phyloP scores from a whole-genome alignment of 2,888 invertebrate genomes.

The Dusona sp. region DNA sequence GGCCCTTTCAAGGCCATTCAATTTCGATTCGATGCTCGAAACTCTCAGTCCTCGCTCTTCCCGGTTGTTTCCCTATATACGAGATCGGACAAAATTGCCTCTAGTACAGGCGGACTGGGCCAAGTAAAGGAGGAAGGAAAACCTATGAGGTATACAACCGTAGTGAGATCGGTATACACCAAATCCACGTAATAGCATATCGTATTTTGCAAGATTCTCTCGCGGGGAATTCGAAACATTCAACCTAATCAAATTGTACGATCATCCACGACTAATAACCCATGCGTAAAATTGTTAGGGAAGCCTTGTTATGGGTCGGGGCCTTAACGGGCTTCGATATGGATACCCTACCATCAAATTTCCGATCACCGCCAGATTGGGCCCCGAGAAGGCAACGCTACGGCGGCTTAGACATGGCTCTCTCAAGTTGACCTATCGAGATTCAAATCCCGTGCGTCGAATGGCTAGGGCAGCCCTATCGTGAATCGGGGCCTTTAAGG shows the following conservation, averaged over 20 bases:
- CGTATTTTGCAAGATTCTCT: slow-evolving; percentile 19
- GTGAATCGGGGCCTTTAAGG: no score
- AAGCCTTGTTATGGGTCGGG: no score
- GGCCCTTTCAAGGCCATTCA: slow-evolving; percentile 66
- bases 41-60: slow-evolving; percentile 7
- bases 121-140: background rate
- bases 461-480: no score
- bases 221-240: slow-evolving; percentile 7
- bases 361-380: no score
- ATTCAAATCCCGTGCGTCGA: no score
- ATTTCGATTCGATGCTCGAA: slow-evolving; percentile 63
- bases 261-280: background rate
- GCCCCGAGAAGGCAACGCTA: no score
- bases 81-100: slow-evolving; percentile 63
- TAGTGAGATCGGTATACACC: slow-evolving; percentile 6
- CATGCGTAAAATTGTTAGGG: no score
- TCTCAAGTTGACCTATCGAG: no score
- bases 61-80: background rate
- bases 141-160: background rate
- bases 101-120: slow-evolving; percentile 14
- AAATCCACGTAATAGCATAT: slow-evolving; percentile 33
- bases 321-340: no score
- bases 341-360: no score
- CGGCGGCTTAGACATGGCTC: no score
- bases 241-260: slow-evolving; percentile 30